Conservation (phyloP, 1,140 invertebrate genomes). For the Drosophila ironensis region DNA sequence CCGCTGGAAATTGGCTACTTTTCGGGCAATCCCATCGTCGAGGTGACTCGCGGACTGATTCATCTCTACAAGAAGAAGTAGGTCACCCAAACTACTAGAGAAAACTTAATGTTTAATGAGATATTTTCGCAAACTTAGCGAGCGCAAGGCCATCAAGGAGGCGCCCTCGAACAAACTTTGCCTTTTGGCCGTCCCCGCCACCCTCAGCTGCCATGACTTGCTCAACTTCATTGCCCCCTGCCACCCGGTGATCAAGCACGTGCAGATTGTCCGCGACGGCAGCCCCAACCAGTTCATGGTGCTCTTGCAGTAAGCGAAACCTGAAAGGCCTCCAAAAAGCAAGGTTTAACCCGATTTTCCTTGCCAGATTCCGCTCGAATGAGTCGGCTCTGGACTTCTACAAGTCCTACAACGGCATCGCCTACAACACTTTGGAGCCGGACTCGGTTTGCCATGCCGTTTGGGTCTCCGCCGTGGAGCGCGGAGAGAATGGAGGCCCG, state of each 20-base stretch:
- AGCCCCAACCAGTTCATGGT: constrained; percentile 99
- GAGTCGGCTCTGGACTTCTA: constrained; percentile 95
- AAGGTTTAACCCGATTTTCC: neutral
- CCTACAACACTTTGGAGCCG: constrained; percentile 96
- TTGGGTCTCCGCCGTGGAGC: constrained; percentile 97
- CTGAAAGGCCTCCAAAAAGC: constrained; percentile 18
- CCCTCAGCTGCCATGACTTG: constrained; percentile 96
- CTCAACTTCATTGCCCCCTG: constrained; percentile 97
- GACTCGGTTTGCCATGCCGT: constrained; percentile 95
- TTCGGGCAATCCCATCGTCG: constrained; percentile 97
- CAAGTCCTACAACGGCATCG: constrained; percentile 93
- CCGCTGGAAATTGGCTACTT: constrained; percentile 91
- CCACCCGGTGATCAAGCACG: constrained; percentile 93
- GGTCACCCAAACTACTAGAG: constrained; percentile 40
- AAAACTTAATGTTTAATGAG: neutral
- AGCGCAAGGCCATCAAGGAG: constrained; percentile 85
- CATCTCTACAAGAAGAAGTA: constrained; percentile 98
- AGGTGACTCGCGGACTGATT: constrained; percentile 97
- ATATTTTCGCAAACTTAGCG: constrained; percentile 83
- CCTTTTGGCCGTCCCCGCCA: constrained; percentile 95
- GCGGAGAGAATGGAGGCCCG: constrained; percentile 87
- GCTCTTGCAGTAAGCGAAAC: constrained; percentile 88
- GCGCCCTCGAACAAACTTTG: constrained; percentile 92
- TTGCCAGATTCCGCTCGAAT: constrained; percentile 85
- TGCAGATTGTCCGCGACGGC: constrained; percentile 93